These are phyloP conservation scores for Cossypha heuglini DNA, from an alignment of 2,797 vertebrate genomes.

Conservation along the genomic window DNA sequence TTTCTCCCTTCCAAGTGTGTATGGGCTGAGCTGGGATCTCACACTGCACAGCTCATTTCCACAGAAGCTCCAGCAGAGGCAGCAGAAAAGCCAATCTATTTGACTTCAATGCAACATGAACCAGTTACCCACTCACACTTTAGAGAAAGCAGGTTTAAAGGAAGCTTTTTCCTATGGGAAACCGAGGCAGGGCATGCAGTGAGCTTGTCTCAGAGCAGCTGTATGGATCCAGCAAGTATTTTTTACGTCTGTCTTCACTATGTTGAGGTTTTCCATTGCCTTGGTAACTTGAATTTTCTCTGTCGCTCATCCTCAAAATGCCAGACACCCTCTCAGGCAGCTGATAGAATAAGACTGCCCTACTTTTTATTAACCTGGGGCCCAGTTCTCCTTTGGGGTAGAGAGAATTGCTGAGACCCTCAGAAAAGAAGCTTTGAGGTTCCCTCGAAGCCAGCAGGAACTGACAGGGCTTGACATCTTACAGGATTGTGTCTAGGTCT, in stretches of 20 bases:
- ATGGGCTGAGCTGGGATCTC: background rate
- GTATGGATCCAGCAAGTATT: rapidly evolving
- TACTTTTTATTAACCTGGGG: slow-evolving; percentile 22
- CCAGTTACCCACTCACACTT: background rate
- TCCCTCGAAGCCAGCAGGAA: background rate
- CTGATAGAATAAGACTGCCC: background rate
- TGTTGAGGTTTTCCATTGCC: background rate
- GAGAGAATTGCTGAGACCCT: background rate
- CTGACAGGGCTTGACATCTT: background rate
- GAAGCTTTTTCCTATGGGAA: background rate
- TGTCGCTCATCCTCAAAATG: background rate
- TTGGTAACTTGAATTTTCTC: slow-evolving; percentile 5
- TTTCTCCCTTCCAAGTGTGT: background rate
- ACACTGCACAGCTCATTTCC: rapidly evolving
- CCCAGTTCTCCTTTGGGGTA: background rate
- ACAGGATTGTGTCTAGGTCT: background rate
- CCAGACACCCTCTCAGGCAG: background rate
- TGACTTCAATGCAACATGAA: rapidly evolving
- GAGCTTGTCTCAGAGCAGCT: background rate
- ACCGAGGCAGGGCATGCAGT: background rate
- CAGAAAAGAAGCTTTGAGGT: background rate
- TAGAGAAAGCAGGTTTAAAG: rapidly evolving
- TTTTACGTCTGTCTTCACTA: background rate
- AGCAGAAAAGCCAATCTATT: background rate
- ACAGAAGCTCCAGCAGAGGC: background rate